Evolutionary conservation across 2,113 vertebrate species (phyloP).

Genomic region (Mormyrus lacerda): DNA sequence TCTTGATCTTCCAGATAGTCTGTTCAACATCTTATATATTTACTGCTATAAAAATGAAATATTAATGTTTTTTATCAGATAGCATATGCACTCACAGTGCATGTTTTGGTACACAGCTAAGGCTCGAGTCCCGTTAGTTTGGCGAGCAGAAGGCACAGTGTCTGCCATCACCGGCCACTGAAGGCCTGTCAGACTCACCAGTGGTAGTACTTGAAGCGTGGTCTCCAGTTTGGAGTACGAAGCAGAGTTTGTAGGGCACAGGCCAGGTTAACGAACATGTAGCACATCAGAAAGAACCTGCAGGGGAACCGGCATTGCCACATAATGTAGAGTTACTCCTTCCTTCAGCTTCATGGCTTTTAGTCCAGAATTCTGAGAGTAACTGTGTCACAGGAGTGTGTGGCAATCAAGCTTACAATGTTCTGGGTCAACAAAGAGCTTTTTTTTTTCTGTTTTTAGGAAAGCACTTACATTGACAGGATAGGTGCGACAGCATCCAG

Average conservation of each 20-base stretch:
- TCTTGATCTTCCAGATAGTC: background rate
- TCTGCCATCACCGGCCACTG: background rate
- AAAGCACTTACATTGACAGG: conserved; percentile 82
- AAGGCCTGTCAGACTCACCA: conserved; percentile 63
- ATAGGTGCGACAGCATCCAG: conserved; percentile 94
- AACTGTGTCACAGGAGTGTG: background rate
- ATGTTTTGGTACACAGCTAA: background rate
- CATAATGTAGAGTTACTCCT: background rate
- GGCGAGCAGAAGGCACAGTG: too few relatives aligned
- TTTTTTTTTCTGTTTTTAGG: background rate
- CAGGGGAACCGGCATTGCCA: background rate
- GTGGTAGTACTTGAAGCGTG: conserved; percentile 95
- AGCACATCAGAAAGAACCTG: conserved; percentile 99
- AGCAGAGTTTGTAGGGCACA: conserved; percentile 92
- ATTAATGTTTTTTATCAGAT: background rate
- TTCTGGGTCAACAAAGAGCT: background rate
- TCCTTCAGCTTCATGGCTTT: background rate
- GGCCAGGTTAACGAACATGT: conserved; percentile 98
- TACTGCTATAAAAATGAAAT: background rate
- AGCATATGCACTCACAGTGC: too few relatives aligned
- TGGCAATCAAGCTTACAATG: background rate
- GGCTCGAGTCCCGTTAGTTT: background rate
- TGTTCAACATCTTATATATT: background rate
- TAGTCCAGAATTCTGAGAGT: background rate
- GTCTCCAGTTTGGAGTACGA: conserved; percentile 95